Evolutionary conservation across 2,888 invertebrate genomes (phyloP), one percentile per base, ranked within the genome.

Genomic region (Dendrolimus pini): DNA sequence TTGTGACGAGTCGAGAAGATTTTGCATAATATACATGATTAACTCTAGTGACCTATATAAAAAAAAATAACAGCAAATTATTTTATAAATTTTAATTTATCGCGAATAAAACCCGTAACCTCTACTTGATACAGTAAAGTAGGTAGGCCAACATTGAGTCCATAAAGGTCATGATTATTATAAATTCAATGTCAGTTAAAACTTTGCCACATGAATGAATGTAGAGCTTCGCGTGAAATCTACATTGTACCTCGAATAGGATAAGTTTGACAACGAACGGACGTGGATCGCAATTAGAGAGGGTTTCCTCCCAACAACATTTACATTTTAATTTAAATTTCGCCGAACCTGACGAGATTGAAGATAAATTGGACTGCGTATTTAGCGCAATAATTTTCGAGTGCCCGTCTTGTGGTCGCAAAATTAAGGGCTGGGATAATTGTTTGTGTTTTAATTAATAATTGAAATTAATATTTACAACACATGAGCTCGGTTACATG

Each of bases 311-410:
- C 79, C 76, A 70, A 80, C 84, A 85, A 83, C 85, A 89, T 89
- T 89, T 89, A 88, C 89, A 90, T 90, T 89, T 89, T 82, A 88
- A 89, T 89, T 88, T 85, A 84, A 89, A 89, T 87, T 85, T 85
- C 80, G 70, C 77, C 80, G 80, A 83, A 83, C 83, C 83, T 85
- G 85, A 83, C 84, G 83, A 84, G 85, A 88, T 89, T 85, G 83
- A 73, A 85, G 86, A 88, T 88, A 87, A 89, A 86, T 85, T 86
- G 80, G 80, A 75, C 78, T 74, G 75, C 80, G 83, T 83, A 84
- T 88, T 86, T 88, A 83, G 83, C 83, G 79, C 82, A 80, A 85
- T 85, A 85, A 86, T 88, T 85, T 77, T 79, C 79, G 80, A 78
- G 72, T 76, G 73, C 75, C 75, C 72, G 68, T 64, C 71, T 80